Conservation (phyloP, 2,113 vertebrate genomes). For the Halichoeres trimaculatus region DNA sequence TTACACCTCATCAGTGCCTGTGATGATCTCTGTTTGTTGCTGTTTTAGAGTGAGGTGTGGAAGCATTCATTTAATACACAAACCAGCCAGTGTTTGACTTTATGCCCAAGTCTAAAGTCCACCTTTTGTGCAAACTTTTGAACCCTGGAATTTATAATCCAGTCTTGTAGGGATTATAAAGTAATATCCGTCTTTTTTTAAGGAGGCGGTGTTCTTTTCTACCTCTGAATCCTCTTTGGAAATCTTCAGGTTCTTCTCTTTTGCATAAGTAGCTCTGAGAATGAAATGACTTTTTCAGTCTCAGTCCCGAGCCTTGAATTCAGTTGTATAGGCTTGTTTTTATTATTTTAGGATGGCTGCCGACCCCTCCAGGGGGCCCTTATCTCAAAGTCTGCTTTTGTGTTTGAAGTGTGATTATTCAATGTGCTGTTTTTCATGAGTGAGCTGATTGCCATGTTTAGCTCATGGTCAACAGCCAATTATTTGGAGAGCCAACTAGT, state of each 20-base stretch:
- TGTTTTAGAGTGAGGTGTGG: conserved; percentile 6
- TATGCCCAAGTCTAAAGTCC: conserved; percentile 36
- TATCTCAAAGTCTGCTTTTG: conserved; percentile 58
- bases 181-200: too few relatives aligned
- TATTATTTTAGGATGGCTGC: conserved; percentile 33
- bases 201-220: not conserved
- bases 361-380: conserved; percentile 18
- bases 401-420: conserved; percentile 64
- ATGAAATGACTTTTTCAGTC: conserved; percentile 11
- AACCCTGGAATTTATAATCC: conserved; percentile 16
- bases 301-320: conserved; percentile 24
- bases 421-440: conserved; percentile 35
- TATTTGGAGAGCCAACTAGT: conserved; percentile 41
- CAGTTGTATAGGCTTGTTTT: conserved; percentile 43
- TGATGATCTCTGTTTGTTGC: conserved; percentile 12
- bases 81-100: not conserved
- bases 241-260: not conserved
- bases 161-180: not conserved
- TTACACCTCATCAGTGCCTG: conserved; percentile 16
- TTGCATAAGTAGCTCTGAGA: not conserved
- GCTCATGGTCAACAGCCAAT: conserved; percentile 54
- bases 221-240: not conserved
- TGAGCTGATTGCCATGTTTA: conserved; percentile 54
- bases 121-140: conserved; percentile 5
- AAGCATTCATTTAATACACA: conserved; percentile 24